Percentiles rank a stretch among this genome's conserved stretches.
phyloP scores from a whole-genome alignment of 1,140 invertebrate genomes.

The Caenorhabditis brenneri region DNA sequence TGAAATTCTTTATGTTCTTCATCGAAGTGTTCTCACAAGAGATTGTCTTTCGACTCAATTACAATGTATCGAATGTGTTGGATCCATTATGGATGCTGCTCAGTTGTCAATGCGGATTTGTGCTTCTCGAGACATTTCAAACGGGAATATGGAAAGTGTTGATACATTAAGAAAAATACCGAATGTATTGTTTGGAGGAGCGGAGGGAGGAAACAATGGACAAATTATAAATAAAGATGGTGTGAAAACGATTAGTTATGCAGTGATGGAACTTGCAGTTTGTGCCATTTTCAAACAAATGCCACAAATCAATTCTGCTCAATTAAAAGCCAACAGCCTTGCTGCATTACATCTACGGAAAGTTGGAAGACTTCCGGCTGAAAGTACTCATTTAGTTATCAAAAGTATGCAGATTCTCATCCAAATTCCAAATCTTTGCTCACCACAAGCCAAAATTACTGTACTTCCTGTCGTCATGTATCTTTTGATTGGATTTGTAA shows the following conservation, averaged over 20 bases:
- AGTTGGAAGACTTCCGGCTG: conserved; percentile 57
- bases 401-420: conserved; percentile 63
- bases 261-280: conserved; percentile 87
- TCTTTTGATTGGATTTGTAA: conserved; percentile 85
- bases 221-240: conserved; percentile 19
- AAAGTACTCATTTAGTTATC: conserved; percentile 55
- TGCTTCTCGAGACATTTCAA: conserved; percentile 47
- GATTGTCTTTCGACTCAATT: conserved; percentile 83
- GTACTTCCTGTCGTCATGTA: conserved; percentile 90
- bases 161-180: neutral
- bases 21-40: conserved; percentile 81
- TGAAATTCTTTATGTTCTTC: conserved; percentile 92
- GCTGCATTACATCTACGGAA: conserved; percentile 64
- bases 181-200: conserved; percentile 8
- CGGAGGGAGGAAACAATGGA: conserved; percentile 35
- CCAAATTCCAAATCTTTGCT: conserved; percentile 79
- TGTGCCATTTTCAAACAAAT: conserved; percentile 79
- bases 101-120: conserved; percentile 77
- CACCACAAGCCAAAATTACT: conserved; percentile 80
- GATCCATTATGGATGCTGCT: conserved; percentile 81
- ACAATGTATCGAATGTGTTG: conserved; percentile 84
- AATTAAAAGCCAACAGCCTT: conserved; percentile 53
- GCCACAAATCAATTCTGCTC: conserved; percentile 66
- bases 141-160: conserved; percentile 60
- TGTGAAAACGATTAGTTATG: conserved; percentile 87